Evolutionary conservation across 2,888 invertebrate genomes (phyloP).

Genomic region (Trichogramma evanescens): DNA sequence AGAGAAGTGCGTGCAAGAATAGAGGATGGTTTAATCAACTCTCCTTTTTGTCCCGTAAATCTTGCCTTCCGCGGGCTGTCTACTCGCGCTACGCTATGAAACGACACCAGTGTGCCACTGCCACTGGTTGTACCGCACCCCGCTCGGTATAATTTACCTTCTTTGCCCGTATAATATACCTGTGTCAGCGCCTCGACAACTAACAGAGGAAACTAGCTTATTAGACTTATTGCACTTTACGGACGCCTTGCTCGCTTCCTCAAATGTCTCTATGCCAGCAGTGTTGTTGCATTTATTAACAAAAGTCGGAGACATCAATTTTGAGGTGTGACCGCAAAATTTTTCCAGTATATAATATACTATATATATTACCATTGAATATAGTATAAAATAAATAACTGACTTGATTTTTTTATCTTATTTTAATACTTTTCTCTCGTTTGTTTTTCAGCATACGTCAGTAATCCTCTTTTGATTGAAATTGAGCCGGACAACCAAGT

Average conservation of each 20-base stretch:
- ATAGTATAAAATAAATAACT: no score
- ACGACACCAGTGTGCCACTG: background rate
- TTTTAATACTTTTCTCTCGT: no score
- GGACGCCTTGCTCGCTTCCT: no score
- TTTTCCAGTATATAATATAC: no score
- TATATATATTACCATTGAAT: no score
- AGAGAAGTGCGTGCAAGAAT: background rate
- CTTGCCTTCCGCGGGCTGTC: slow-evolving; percentile 21
- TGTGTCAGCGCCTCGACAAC: slow-evolving; percentile 8
- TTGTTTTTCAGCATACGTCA: no score
- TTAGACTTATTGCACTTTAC: slow-evolving; percentile 12
- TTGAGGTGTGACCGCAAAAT: no score
- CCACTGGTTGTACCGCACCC: background rate
- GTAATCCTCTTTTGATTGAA: slow-evolving; percentile 25
- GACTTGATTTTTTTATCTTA: no score
- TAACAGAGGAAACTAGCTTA: background rate
- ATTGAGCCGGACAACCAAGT: slow-evolving; percentile 49
- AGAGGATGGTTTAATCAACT: slow-evolving; percentile 31
- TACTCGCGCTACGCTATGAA: background rate
- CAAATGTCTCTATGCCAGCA: no score
- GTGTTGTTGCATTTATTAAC: no score
- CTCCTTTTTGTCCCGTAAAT: slow-evolving; percentile 32
- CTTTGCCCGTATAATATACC: background rate
- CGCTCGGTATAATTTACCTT: no score
- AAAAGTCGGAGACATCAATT: no score